Percentiles rank a stretch among this genome's conserved stretches.
phyloP scores from a whole-genome alignment of 1,140 invertebrate species.

The Ctenoplectra terminalis region DNA sequence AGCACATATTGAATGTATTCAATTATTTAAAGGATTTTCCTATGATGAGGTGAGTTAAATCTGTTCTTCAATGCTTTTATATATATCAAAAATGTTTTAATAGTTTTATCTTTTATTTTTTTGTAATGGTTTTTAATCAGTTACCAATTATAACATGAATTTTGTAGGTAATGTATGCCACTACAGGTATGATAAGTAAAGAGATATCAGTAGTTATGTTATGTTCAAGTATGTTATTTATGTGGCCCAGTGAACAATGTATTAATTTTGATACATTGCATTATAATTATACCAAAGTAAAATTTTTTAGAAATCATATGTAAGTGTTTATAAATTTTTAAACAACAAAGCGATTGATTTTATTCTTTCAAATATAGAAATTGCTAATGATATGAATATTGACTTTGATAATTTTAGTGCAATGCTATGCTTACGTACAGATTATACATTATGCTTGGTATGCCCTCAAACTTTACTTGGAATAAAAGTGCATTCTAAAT shows the following conservation, averaged over 20 bases:
- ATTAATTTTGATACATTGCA: constrained; percentile 44
- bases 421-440: constrained; percentile 69
- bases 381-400: background rate
- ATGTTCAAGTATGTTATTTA: constrained; percentile 58
- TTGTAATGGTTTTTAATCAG: background rate
- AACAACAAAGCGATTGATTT: constrained; percentile 10
- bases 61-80: background rate
- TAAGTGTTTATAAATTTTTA: constrained; percentile 39
- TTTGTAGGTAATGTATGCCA: constrained; percentile 60
- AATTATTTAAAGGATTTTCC: constrained; percentile 50
- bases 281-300: constrained; percentile 68
- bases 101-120: background rate
- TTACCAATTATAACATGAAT: constrained; percentile 13
- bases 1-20: constrained; percentile 46
- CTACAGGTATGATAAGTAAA: constrained; percentile 22
- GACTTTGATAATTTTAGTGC: constrained; percentile 47
- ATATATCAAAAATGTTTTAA: background rate
- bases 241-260: constrained; percentile 64
- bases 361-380: background rate
- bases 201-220: constrained; percentile 65
- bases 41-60: constrained; percentile 44
- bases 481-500: constrained; percentile 65
- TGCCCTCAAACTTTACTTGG: constrained; percentile 70
- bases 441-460: constrained; percentile 67
- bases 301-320: constrained; percentile 66